Evolutionary conservation across 2,888 invertebrate genomes (phyloP), one percentile per base, ranked within the genome.

Genomic region (Labia minor): DNA sequence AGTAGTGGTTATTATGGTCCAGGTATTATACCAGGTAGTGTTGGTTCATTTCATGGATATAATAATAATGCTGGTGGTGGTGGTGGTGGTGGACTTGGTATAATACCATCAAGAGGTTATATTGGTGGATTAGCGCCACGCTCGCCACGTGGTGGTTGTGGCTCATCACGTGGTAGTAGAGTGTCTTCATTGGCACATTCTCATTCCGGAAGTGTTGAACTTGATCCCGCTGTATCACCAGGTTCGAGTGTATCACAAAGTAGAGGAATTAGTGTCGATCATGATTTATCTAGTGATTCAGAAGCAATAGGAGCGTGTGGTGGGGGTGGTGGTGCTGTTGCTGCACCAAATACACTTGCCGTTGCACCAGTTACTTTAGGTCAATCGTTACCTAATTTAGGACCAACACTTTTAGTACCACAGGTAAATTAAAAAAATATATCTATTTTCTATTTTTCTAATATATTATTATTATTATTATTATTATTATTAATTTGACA

Each of bases 331-430:
- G 67, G 63, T 62, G 1, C 66, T 67, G 18, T 66, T 69, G 21
- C 21, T 37, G 37, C 61, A 61, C 21, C 62, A 19, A 66, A 66
- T n/a, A 65, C 62, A n/a, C 67, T 49, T 16, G 49, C 65, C 73
- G 72, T 33, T 70, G 73, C 26, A 72, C 73, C 20, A 72, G 73
- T 70, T 70, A 72, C 49, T 49, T 79, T 90, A 65, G 89, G 90
- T 26, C 90, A 91, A 76, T 91, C 90, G 74, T 78, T 92, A 73
- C 92, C 92, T 1, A 91, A 92, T 75, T 80, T 92, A 66, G 49
- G 49, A n/a, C 49, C 49, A 2, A 49, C 49, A 2, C 16, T 49
- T 11, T 14, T 49, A 3, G 49, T 49, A 3, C 49, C 49, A 8
- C 49, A 49, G 49, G 49, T 49, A 14, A 16, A 14, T 70, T 72